Conservation (phyloP, 1,140 invertebrate species). For the Polypedilum pembai region DNA sequence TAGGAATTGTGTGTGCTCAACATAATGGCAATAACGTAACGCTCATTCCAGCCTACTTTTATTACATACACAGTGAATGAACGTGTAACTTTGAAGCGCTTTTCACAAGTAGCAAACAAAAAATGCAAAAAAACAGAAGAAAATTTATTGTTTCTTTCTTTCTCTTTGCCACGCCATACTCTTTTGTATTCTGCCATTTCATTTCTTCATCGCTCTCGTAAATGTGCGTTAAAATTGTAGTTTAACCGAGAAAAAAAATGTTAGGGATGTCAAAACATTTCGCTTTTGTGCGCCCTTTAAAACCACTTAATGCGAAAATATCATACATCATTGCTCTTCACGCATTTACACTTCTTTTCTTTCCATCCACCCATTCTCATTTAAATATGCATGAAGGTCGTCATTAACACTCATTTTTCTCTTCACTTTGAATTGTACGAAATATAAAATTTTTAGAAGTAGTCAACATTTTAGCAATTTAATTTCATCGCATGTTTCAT, state of each 20-base stretch:
- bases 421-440: too few relatives aligned
- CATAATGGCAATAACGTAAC: constrained; percentile 21
- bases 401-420: constrained; percentile 13
- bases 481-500: neutral
- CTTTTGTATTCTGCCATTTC: neutral
- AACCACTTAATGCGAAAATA: neutral
- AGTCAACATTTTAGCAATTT: neutral
- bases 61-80: neutral
- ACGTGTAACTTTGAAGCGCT: neutral
- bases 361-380: neutral
- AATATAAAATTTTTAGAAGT: too few relatives aligned
- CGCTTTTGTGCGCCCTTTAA: neutral
- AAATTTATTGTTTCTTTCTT: neutral
- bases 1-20: neutral
- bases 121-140: neutral
- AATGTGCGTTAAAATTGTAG: neutral
- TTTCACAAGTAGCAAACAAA: neutral
- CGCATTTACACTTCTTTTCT: neutral
- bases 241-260: neutral
- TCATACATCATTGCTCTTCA: constrained; percentile 17
- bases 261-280: neutral
- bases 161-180: neutral
- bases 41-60: neutral
- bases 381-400: neutral
- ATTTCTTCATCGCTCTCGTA: neutral